Percentiles rank a stretch among this genome's conserved stretches.
These are phyloP conservation scores for Leptinotarsa undecemlineata DNA, from an alignment of 1,140 invertebrate species.

Conservation along the genomic window DNA sequence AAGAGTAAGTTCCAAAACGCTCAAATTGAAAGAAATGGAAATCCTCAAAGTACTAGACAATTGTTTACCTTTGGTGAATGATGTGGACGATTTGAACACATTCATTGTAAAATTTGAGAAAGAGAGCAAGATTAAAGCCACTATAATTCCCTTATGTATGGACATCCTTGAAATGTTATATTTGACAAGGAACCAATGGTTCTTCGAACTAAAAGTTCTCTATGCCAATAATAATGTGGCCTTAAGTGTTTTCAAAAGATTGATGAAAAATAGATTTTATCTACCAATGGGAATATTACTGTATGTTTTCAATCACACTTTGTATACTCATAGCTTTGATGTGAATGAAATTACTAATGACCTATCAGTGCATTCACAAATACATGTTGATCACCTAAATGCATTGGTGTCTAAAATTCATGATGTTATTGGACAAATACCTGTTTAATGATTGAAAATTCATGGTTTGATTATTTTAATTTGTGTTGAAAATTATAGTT, in stretches of 20 bases:
- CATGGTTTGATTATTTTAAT: conserved; percentile 30
- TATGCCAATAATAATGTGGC: conserved; percentile 39
- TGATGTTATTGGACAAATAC: conserved; percentile 24
- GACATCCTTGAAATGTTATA: conserved; percentile 47
- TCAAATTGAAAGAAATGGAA: conserved; percentile 38
- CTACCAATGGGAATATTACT: conserved; percentile 46
- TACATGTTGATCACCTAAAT: conserved; percentile 43
- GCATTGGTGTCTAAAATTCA: conserved; percentile 34
- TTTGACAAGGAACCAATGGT: conserved; percentile 39
- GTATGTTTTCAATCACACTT: conserved; percentile 42
- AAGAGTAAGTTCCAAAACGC: conserved; percentile 30
- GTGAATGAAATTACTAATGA: conserved; percentile 40
- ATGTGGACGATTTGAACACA: conserved; percentile 44
- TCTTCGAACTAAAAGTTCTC: conserved; percentile 40
- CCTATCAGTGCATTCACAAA: conserved; percentile 38
- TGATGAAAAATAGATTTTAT: conserved; percentile 46
- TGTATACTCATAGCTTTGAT: conserved; percentile 43
- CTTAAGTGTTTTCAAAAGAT: conserved; percentile 37
- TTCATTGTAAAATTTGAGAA: conserved; percentile 43
- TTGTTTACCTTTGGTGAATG: conserved; percentile 41
- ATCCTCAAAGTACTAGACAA: conserved; percentile 41
- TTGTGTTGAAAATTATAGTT: conserved; percentile 13
- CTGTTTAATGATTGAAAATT: neutral
- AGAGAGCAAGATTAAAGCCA: conserved; percentile 38
- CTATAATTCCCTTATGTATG: conserved; percentile 38